These are phyloP conservation scores for Dryobotodes eremita DNA, from an alignment of 2,888 invertebrate genomes.

Conservation along the genomic window DNA sequence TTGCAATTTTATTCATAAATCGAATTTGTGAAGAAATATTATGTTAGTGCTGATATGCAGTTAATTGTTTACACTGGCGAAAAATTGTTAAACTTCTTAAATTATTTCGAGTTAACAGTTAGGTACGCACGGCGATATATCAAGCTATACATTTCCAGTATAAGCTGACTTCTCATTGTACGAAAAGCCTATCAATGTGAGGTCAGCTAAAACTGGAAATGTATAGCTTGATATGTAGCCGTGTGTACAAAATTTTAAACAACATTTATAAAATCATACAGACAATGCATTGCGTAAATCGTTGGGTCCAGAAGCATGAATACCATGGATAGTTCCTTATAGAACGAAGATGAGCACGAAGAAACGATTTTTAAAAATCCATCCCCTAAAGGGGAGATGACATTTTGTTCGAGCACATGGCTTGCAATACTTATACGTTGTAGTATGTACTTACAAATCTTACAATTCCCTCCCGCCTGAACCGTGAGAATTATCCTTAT, in stretches of 20 bases:
- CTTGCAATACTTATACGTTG: background rate
- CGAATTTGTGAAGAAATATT: background rate
- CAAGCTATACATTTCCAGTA: no score
- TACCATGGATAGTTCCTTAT: background rate
- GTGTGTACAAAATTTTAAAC: background rate
- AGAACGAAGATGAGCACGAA: background rate
- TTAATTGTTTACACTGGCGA: no score
- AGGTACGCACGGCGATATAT: background rate
- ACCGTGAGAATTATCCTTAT: slow-evolving; percentile 60
- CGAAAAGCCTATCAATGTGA: no score
- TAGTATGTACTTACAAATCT: background rate
- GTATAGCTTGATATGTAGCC: no score
- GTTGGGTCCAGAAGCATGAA: background rate
- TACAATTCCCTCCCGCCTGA: background rate
- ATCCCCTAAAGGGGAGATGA: background rate
- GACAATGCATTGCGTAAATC: background rate
- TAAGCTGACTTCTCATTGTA: no score
- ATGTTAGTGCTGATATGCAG: background rate
- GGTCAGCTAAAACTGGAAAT: no score
- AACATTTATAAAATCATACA: no score
- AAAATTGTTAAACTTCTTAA: background rate
- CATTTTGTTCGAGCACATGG: background rate
- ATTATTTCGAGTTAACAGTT: no score
- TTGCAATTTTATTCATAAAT: background rate
- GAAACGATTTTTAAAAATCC: background rate